Percentiles rank a stretch among this genome's conserved stretches.
Evolutionary conservation across 2,113 vertebrate species (phyloP).

Genomic region (Ailurus styani): DNA sequence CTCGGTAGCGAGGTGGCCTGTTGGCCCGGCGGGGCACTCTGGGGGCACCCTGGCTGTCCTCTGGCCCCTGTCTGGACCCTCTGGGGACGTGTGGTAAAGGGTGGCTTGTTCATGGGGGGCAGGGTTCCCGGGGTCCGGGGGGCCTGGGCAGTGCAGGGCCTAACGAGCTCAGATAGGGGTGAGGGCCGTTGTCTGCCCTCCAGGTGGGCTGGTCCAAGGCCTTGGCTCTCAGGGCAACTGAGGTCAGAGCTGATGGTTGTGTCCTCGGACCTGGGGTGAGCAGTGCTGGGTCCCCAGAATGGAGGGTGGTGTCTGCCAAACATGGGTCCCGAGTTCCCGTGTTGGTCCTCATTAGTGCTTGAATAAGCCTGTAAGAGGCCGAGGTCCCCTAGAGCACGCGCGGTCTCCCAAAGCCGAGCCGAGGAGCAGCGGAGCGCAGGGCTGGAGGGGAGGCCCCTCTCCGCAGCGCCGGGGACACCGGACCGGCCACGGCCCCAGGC

Average conservation of each 20-base stretch:
- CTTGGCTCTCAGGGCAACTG: background rate
- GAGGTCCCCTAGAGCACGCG: background rate
- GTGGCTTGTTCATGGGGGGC: background rate
- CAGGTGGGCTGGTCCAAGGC: accelerated
- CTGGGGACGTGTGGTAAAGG: background rate
- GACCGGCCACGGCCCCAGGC: too few species aligned
- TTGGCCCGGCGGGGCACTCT: accelerated
- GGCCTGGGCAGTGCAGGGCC: background rate
- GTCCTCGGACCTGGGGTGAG: background rate
- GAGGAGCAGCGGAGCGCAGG: accelerated
- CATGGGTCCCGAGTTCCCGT: background rate
- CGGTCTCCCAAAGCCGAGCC: accelerated
- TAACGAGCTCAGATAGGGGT: accelerated
- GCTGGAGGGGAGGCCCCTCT: background rate
- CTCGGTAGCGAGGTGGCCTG: accelerated
- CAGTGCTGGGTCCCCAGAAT: accelerated
- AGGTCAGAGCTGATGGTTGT: accelerated
- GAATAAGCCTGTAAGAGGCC: background rate
- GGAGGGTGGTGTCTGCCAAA: background rate
- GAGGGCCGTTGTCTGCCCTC: background rate
- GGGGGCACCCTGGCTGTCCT: background rate
- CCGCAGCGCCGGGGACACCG: background rate
- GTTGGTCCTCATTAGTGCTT: background rate
- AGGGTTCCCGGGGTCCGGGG: too few species aligned
- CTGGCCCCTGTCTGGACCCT: background rate